Conservation (phyloP, 2,113 vertebrate species). For the Cottus gobio region DNA sequence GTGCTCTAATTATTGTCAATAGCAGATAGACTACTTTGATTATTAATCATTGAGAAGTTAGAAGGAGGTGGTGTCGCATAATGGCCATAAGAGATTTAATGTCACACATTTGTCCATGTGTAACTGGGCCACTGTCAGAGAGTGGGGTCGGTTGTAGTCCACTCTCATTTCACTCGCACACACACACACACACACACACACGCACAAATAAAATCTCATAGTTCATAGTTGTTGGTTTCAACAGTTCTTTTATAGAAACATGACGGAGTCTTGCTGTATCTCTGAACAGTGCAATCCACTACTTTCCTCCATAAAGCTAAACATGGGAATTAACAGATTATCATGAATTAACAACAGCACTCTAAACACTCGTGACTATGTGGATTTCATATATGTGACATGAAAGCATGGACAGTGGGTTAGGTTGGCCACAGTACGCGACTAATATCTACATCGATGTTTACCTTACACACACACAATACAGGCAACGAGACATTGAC, state of each 20-base stretch:
- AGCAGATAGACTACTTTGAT: too few species aligned
- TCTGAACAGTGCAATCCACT: slow-evolving; percentile 66
- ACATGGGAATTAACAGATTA: slow-evolving; percentile 48
- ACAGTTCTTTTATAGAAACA: slow-evolving; percentile 75
- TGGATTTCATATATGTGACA: slow-evolving; percentile 46
- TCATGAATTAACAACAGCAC: slow-evolving; percentile 36
- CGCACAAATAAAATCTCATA: background rate
- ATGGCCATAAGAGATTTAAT: too few species aligned
- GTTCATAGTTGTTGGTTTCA: slow-evolving; percentile 41
- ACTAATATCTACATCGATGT: slow-evolving; percentile 63
- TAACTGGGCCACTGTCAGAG: too few species aligned
- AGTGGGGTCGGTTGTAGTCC: background rate
- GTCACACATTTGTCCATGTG: too few species aligned
- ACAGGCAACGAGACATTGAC: slow-evolving; percentile 33
- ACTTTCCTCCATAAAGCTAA: slow-evolving; percentile 49
- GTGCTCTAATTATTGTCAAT: too few species aligned
- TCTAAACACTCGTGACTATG: slow-evolving; percentile 29
- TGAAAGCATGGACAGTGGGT: slow-evolving; percentile 46
- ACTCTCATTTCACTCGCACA: background rate
- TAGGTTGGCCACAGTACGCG: slow-evolving; percentile 43
- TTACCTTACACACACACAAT: slow-evolving; percentile 28
- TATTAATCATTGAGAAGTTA: too few species aligned
- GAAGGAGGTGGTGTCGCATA: too few species aligned
- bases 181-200: background rate
- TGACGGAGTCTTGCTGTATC: slow-evolving; percentile 31